Evolutionary conservation across 2,888 invertebrate genomes (phyloP).

Genomic region (Stegana nigrithorax): DNA sequence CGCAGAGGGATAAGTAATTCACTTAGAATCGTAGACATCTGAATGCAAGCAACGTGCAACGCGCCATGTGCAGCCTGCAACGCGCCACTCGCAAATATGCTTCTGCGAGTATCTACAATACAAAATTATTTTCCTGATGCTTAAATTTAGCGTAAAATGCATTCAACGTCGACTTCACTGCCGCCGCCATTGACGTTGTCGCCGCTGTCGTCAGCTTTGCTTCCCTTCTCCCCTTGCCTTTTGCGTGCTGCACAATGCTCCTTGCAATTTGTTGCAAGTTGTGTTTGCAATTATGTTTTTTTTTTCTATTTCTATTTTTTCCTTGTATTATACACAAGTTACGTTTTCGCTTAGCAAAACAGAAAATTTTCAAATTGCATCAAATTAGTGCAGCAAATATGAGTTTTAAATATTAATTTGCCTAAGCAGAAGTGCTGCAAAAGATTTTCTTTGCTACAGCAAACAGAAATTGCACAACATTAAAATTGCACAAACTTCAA

Average conservation of each 20-base stretch:
- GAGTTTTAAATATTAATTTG: slow-evolving; percentile 1
- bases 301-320: not conserved
- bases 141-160: slow-evolving; percentile 17
- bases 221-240: too few relatives aligned
- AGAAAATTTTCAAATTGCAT: not conserved
- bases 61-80: not conserved
- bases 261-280: not conserved
- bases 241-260: not conserved
- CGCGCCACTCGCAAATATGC: not conserved
- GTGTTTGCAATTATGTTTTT: slow-evolving; percentile 1
- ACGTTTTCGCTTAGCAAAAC: too few relatives aligned
- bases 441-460: not conserved
- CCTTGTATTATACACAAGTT: not conserved
- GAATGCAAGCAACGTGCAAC: not conserved
- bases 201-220: not conserved
- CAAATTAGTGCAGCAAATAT: slow-evolving; percentile 3
- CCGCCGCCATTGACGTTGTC: not conserved
- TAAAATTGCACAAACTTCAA: not conserved
- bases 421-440: not conserved
- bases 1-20: slow-evolving; percentile 18
- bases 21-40: not conserved
- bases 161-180: not conserved
- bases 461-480: not conserved
- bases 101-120: not conserved
- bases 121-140: slow-evolving; percentile 15